Conservation (phyloP, 2,888 invertebrate genomes). For the Conchocele bisecta region DNA sequence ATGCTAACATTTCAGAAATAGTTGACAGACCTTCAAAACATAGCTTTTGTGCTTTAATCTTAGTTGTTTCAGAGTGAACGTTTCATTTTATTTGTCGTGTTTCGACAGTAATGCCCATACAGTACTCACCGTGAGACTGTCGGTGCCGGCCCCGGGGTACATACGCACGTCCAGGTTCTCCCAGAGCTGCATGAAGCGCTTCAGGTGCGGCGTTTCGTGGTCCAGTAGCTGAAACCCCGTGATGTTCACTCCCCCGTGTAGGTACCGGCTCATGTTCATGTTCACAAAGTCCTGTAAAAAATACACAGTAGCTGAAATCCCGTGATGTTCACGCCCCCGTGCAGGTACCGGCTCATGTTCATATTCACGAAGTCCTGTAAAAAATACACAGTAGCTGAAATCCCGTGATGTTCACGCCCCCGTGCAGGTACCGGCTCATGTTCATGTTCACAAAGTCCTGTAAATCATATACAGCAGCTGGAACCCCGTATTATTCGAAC, state of each 20-base stretch:
- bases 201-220: conserved; percentile 84
- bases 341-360: conserved; percentile 95
- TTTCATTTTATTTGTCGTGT: no score
- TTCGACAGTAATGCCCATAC: background rate
- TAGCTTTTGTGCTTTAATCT: no score
- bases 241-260: conserved; percentile 97
- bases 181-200: conserved; percentile 56
- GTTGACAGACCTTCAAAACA: no score
- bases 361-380: conserved; percentile 95
- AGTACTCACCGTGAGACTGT: conserved; percentile 40
- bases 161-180: conserved; percentile 35
- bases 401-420: conserved; percentile 97
- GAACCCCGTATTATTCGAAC: no score
- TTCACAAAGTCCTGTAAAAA: conserved; percentile 92
- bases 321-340: conserved; percentile 97
- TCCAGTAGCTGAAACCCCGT: conserved; percentile 96
- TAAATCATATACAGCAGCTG: no score
- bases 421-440: conserved; percentile 96
- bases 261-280: conserved; percentile 95
- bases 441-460: conserved; percentile 96
- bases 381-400: conserved; percentile 91
- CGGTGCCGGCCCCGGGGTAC: conserved; percentile 46
- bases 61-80: no score
- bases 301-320: conserved; percentile 91
- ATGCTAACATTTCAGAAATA: no score